Conservation (phyloP, 92 coral and sea anemone genomes). For the Siderastrea siderea region DNA sequence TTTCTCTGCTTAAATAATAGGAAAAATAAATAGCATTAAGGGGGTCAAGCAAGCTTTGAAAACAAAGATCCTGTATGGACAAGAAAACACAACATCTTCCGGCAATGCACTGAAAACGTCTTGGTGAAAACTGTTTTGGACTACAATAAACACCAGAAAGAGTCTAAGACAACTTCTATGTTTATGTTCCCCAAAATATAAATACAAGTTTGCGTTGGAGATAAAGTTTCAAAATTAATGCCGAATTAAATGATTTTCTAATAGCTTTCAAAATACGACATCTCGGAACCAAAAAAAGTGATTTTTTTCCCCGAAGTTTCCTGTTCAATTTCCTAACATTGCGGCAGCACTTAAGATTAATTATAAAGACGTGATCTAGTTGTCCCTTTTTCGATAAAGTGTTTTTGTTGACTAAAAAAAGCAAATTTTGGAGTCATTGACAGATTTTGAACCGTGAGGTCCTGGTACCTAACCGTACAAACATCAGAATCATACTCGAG, state of each 20-base stretch:
- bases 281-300: slow-evolving; percentile 9
- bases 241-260: slow-evolving; percentile 27
- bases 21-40: not conserved
- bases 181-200: slow-evolving; percentile 23
- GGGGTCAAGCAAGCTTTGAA: not conserved
- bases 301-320: not conserved
- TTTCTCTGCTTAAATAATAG: not conserved
- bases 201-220: slow-evolving; percentile 26
- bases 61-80: not conserved
- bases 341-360: not conserved
- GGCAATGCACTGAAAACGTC: not conserved
- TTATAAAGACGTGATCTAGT: slow-evolving; percentile 4
- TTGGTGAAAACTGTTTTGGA: not conserved
- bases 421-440: not conserved
- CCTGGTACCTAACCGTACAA: too few species aligned
- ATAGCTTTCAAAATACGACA: slow-evolving; percentile 40
- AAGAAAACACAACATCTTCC: not conserved
- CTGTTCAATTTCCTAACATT: slow-evolving; percentile 19
- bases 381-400: not conserved
- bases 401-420: not conserved
- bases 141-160: not conserved
- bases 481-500: too few species aligned
- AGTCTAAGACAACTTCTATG: not conserved
- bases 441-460: too few species aligned
- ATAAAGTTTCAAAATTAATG: slow-evolving; percentile 31